Conservation (phyloP, 2,113 vertebrate genomes). For the Eclectus roratus region DNA sequence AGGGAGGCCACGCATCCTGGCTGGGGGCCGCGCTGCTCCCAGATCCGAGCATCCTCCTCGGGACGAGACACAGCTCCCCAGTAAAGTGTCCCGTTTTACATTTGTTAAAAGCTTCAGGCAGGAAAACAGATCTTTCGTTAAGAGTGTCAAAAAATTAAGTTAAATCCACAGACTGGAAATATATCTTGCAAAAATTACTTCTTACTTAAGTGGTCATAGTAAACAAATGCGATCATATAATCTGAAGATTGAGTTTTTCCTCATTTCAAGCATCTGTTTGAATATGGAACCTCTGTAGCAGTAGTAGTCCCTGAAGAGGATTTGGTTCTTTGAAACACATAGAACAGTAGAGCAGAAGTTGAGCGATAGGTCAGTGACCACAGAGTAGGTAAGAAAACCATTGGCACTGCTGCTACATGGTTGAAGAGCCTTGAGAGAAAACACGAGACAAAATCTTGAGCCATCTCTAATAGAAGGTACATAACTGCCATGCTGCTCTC, state of each 20-base stretch:
- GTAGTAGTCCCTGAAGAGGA: background rate
- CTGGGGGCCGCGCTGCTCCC: background rate
- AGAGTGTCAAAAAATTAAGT: background rate
- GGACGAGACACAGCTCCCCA: background rate
- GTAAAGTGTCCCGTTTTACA: background rate
- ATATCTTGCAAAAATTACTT: background rate
- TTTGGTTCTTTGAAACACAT: background rate
- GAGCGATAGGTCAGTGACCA: background rate
- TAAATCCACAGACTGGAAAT: background rate
- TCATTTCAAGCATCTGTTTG: background rate
- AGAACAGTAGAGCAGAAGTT: background rate
- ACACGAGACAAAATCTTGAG: background rate
- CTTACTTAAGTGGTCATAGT: background rate
- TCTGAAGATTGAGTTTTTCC: background rate
- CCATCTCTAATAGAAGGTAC: background rate
- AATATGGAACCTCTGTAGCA: background rate
- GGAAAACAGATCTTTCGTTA: background rate
- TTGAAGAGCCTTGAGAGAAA: background rate
- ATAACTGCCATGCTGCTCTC: background rate
- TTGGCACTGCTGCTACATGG: background rate
- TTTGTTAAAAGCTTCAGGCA: background rate
- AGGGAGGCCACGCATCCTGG: accelerated
- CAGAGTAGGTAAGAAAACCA: background rate
- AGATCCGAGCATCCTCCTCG: background rate
- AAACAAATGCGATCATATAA: background rate